These are phyloP conservation scores for Aspidapion aeneum DNA, from an alignment of 2,888 invertebrate species.

Conservation along the genomic window DNA sequence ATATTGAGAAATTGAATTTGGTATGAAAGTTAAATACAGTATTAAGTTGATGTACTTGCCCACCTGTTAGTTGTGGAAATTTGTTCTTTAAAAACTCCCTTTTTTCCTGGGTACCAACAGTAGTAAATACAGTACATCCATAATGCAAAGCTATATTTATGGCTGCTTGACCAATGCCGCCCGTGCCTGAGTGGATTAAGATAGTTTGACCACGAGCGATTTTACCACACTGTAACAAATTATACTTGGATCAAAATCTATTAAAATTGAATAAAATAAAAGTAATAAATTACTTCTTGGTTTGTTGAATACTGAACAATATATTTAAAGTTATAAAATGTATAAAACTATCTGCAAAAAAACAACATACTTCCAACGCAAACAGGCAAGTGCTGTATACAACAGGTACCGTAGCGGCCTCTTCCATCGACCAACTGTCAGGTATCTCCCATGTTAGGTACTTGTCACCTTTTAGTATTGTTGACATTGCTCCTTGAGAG, in stretches of 20 bases:
- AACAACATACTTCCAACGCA: too few species aligned
- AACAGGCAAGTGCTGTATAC: constrained; percentile 56
- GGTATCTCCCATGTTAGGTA: constrained; percentile 63
- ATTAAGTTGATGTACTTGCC: not conserved
- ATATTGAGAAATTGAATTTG: too few species aligned
- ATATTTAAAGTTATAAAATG: too few species aligned
- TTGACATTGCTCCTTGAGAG: constrained; percentile 56
- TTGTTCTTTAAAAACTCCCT: constrained; percentile 56
- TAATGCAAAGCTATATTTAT: constrained; percentile 62
- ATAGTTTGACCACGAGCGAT: constrained; percentile 40
- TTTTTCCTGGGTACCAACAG: constrained; percentile 65
- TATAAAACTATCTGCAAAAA: too few species aligned
- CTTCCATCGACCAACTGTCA: constrained; percentile 66
- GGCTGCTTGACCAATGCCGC: constrained; percentile 73
- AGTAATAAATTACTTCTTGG: too few species aligned
- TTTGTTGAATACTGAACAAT: too few species aligned
- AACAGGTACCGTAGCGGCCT: constrained; percentile 74
- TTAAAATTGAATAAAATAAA: too few species aligned
- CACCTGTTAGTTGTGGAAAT: constrained; percentile 44
- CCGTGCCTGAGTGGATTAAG: constrained; percentile 58
- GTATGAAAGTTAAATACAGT: too few species aligned
- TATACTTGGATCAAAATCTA: too few species aligned
- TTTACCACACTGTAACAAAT: constrained; percentile 39
- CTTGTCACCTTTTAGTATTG: constrained; percentile 55
- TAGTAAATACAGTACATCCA: constrained; percentile 64